Evolutionary conservation across 2,113 vertebrate species (phyloP).

Genomic region (Sylvia atricapilla): DNA sequence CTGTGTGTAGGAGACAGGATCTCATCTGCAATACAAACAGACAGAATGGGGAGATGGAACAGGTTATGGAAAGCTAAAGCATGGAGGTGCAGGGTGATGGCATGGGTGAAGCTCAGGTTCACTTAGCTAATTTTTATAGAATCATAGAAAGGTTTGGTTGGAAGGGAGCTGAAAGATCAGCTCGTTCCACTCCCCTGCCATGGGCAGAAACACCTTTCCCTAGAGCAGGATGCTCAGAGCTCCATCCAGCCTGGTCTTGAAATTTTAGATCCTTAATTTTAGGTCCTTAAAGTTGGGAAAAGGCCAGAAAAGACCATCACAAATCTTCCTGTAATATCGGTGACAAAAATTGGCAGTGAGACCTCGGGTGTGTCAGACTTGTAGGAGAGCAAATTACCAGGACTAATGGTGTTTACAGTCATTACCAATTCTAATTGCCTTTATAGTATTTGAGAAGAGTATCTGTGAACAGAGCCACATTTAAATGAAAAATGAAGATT

Average conservation of each 20-base stretch:
- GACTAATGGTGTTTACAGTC: background rate
- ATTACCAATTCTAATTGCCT: background rate
- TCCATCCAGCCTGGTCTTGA: background rate
- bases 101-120: background rate
- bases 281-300: background rate
- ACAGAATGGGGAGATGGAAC: background rate
- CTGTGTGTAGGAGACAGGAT: background rate
- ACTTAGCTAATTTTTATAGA: background rate
- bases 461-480: background rate
- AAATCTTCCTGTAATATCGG: background rate
- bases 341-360: background rate
- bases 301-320: background rate
- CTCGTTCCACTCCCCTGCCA: rapidly evolving
- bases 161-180: background rate
- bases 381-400: background rate
- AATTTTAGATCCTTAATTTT: background rate
- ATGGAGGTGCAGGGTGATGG: background rate
- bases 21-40: background rate
- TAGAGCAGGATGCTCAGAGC: background rate
- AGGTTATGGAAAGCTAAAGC: background rate
- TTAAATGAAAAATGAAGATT: background rate
- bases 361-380: background rate
- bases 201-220: background rate
- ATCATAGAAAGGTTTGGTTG: background rate
- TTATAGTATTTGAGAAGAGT: slow-evolving; percentile 11